Evolutionary conservation across 1,140 invertebrate species (phyloP), one percentile per base, ranked within the genome.

Genomic region (Chionoecetes opilio): DNA sequence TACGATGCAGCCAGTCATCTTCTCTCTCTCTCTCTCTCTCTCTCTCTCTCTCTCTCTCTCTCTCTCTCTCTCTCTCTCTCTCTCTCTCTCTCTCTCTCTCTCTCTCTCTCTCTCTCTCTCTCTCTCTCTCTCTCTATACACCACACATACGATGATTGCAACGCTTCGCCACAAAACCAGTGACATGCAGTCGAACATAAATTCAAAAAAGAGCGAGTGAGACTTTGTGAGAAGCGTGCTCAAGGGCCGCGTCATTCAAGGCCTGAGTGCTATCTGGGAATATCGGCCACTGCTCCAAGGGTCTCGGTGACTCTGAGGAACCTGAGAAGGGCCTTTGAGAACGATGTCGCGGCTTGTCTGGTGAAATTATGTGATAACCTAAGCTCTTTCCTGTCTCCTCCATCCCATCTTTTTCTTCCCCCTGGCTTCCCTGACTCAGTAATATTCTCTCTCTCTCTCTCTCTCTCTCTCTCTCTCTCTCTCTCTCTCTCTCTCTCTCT

Each of bases 1-100:
- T n/a, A n/a, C n/a, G n/a, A n/a, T n/a, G n/a, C n/a, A n/a, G n/a
- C n/a, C 5, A 31, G 32, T 8, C 26, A 85, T 5, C 5, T 8
- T 85, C 26, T 34, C 5, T 26, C 26, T 85, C 26, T 85, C 32
- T 31, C 32, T 85, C 32, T 85, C 32, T 34, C 82, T 85, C 82
- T 34, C 26, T 87, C 34, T 87, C 37, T 87, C 85, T 87, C 26
- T 37, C 85, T 34, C 85, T 87, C 37, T 38, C 85, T 87, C 85
- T 35, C 37, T 87, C 85, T 38, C 37, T 35, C 37, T 87, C 85
- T 87, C 85, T 87, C 37, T 87, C 37, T 38, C 63, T 75, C 63
- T 75, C 0, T 38, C 2, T 14, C 88, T 41, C 35, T 90, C 26
- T 90, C 11, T 41, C 41, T 38, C 35, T 90, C 29, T 32, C 84